Evolutionary conservation across 2,797 vertebrate genomes (phyloP), one percentile per base, ranked within the genome.

Genomic region (Gallinago stenura): DNA sequence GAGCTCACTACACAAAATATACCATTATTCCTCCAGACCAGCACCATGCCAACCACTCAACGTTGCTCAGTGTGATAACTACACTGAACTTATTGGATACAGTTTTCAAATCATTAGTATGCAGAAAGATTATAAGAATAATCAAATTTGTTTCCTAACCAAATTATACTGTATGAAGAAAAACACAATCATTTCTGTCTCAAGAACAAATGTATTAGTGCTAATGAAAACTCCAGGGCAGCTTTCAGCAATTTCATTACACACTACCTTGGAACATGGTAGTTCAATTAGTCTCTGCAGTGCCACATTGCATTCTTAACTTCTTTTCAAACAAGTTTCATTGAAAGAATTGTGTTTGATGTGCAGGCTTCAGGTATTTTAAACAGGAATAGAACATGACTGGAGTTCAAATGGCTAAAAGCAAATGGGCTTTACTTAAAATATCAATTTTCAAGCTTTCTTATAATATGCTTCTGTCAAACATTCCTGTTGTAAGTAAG

Each of bases 171-270:
- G 4, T 45, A 51, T 45, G 50, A 85, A 83, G 58, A 87, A 93
- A 90, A 94, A 8, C 33, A 84, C 68, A 85, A 90, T 91, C 3
- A 93, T 96, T 97, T 96, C 84, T 95, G 82, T 92, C 77, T 90
- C 70, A 79, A 91, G 79, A 76, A 94, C 76, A 93, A 84, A 93
- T 86, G 54, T 92, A 78, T 94, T 96, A 94, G 78, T 57, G 68
- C 18, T 96, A 82, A 91, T 96, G 90, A 95, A 95, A 96, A 91
- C 79, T 96, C 94, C 96, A 92, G 91, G 79, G 93, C 76, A 95
- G 65, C 78, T 95, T 95, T 96, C 94, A 95, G 56, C 71, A 94
- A 95, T 94, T 90, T 96, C 39, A 89, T 95, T 94, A 91, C 83
- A 77, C 12, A 46, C 81, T 92, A 89, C 70, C 90, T 62, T 64